Conservation (phyloP, 2,113 vertebrate species). For the Oryzias melastigma region DNA sequence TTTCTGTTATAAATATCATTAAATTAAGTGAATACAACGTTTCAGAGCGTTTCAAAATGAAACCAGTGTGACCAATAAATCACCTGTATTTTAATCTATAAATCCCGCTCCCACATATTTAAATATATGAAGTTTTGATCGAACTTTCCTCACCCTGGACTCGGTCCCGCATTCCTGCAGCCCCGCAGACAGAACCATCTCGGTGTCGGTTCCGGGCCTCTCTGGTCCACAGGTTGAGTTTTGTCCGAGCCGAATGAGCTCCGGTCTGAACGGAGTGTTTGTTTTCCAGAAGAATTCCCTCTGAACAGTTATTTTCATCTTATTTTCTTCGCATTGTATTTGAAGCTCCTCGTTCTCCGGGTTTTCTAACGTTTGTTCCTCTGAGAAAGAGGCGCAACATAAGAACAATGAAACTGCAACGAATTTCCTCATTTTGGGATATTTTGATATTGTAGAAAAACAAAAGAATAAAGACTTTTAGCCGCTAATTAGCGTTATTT, state of each 20-base stretch:
- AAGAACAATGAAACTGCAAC: background rate
- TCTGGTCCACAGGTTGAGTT: constrained; percentile 10
- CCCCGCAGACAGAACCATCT: constrained; percentile 37
- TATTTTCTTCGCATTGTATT: constrained; percentile 40
- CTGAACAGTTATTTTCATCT: constrained; percentile 22
- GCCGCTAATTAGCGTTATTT: background rate
- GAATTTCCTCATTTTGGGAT: accelerated
- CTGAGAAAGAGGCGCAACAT: background rate
- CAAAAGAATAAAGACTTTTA: background rate
- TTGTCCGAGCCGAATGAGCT: constrained; percentile 33
- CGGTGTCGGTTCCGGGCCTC: background rate
- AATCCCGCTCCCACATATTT: too few species aligned
- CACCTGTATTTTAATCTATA: too few species aligned
- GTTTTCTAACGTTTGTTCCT: accelerated
- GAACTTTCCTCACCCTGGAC: constrained; percentile 28
- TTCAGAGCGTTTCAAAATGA: too few species aligned
- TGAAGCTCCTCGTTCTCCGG: background rate
- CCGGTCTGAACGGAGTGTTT: constrained; percentile 21
- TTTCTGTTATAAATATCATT: too few species aligned
- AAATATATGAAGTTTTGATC: too few species aligned
- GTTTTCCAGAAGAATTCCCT: constrained; percentile 37
- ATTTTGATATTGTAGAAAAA: background rate
- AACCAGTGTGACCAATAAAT: too few species aligned
- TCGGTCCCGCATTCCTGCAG: constrained; percentile 36
- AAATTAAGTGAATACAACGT: too few species aligned